Conservation (phyloP, 1,140 invertebrate species). For the Sycobia sp. region DNA sequence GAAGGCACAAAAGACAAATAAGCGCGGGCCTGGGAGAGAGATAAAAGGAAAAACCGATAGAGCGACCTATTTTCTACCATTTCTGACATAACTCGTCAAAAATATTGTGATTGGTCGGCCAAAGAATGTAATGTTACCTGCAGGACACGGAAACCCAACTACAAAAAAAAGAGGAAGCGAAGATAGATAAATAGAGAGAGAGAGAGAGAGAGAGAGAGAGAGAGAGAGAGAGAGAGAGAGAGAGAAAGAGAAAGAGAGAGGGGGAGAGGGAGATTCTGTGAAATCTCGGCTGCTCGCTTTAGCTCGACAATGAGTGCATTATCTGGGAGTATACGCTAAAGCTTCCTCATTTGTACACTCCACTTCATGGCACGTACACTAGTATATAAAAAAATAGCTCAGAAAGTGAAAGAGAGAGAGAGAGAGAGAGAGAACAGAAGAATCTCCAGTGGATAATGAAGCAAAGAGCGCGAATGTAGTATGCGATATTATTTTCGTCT, state of each 20-base stretch:
- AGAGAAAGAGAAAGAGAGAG: conserved; percentile 10
- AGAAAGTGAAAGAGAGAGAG: no score
- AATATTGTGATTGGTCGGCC: conserved; percentile 62
- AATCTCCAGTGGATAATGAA: neutral
- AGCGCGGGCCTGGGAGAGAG: neutral
- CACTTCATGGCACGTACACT: no score
- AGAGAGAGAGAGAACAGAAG: neutral
- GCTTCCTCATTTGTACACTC: conserved; percentile 12
- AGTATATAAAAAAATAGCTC: neutral
- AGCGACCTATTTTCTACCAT: conserved; percentile 29
- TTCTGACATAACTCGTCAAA: conserved; percentile 61
- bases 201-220: neutral
- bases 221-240: conserved; percentile 10
- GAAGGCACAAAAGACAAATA: conserved; percentile 34
- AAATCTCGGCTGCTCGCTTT: conserved; percentile 21
- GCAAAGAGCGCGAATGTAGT: neutral
- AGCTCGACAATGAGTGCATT: conserved; percentile 21
- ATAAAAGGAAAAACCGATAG: conserved; percentile 35
- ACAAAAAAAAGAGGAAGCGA: conserved; percentile 7
- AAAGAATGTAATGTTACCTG: conserved; percentile 58
- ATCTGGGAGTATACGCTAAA: neutral
- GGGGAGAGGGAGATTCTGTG: conserved; percentile 1
- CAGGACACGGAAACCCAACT: conserved; percentile 29
- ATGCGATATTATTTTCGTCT: conserved; percentile 16
- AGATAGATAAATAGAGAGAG: conserved; percentile 22